Evolutionary conservation across 92 coral and sea anemone genomes (phyloP), one percentile per base, ranked within the genome.

Genomic region (Epizoanthus scotinus): DNA sequence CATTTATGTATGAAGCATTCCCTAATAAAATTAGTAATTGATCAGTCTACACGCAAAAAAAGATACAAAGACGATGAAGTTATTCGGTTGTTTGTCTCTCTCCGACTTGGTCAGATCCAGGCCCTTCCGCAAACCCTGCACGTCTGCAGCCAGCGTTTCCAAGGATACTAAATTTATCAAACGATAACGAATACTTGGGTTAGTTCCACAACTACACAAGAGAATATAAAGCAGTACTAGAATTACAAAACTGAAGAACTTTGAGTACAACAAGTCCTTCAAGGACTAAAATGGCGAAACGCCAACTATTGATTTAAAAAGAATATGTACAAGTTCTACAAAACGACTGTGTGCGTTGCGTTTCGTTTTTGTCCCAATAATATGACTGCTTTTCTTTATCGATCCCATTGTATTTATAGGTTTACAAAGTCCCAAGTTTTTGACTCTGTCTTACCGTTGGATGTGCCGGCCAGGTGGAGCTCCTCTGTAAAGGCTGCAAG

Each of bases 61-160:
- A 90, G 99, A 95, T 95, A 95, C 99, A 82, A 89, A 95, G 42
- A 95, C 88, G 67, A 95, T 86, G 79, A 91, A 95, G 86, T 91
- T 95, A 57, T 93, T 91, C 36, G 99, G 91, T 62, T 95, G 99
- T 75, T 93, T 95, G 80, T 95, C 99, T 74, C 94, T 91, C 87
- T 95, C 99, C 1, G 98, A 72, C 77, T 93, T 95, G 18, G 98
- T 87, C 82, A 95, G 79, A 82, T 95, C 99, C 82, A 95, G 85
- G 40, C 99, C 99, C 83, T 95, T 95, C 73, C 97, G 86, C 61
- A 95, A 85, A 64, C 99, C 97, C 67, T 95, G 99, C 10, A 95
- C 97, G 62, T 95, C 99, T 20, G 95, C 94, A 44, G 91, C 97
- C 38, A 95, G 87, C n/a, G 99, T 93, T 78, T 95, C 98, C 78